Percentiles rank a stretch among this genome's conserved stretches.
Evolutionary conservation across 2,797 vertebrate genomes (phyloP).

Genomic region (Apodemus agrarius): DNA sequence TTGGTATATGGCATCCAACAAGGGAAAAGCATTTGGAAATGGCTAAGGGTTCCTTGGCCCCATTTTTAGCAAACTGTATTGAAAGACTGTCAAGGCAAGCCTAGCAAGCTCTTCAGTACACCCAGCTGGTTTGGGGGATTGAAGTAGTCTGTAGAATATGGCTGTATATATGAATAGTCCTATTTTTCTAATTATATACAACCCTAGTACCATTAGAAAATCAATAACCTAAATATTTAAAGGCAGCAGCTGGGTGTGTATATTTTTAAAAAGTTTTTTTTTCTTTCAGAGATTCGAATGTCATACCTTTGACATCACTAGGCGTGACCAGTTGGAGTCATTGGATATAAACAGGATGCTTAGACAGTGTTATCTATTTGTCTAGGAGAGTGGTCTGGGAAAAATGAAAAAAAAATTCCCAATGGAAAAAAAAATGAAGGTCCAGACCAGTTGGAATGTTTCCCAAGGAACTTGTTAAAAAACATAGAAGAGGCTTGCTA

Average conservation of each 20-base stretch:
- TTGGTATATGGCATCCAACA: not conserved
- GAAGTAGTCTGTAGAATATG: not conserved
- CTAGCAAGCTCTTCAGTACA: not conserved
- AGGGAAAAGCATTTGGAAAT: not conserved
- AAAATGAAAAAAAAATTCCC: not conserved
- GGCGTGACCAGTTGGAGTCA: not conserved
- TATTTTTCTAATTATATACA: not conserved
- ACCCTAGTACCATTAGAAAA: not conserved
- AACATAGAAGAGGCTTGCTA: not conserved
- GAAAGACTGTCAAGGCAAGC: not conserved
- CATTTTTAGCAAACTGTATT: not conserved
- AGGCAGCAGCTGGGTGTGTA: fast-evolving
- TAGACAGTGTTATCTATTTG: not conserved
- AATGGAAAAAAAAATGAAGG: not conserved
- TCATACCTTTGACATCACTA: not conserved
- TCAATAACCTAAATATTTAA: not conserved
- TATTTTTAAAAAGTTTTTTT: conserved; percentile 11
- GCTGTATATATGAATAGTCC: not conserved
- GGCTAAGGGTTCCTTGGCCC: not conserved
- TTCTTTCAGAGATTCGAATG: not conserved
- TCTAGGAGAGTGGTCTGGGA: not conserved
- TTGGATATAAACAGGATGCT: not conserved
- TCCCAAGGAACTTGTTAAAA: not conserved
- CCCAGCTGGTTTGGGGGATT: not conserved
- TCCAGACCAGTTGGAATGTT: not conserved